Percentiles rank a stretch among this genome's conserved stretches.
phyloP scores from a whole-genome alignment of 2,113 vertebrate species.

The Parus major region DNA sequence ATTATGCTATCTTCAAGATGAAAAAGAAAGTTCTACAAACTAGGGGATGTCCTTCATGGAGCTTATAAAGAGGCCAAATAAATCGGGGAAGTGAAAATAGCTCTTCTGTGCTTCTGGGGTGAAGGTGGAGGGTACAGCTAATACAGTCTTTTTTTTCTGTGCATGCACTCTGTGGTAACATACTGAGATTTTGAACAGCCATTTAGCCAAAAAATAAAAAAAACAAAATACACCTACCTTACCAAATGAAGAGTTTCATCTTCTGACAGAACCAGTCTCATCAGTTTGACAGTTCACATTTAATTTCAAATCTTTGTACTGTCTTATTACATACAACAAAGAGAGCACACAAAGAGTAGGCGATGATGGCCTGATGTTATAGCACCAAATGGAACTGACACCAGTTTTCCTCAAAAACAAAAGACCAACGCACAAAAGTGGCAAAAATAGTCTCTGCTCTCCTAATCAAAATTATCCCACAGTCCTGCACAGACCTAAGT shows the following conservation, averaged over 20 bases:
- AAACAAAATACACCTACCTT: neutral
- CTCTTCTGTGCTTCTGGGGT: neutral
- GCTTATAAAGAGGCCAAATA: neutral
- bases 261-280: neutral
- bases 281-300: constrained; percentile 26
- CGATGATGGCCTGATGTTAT: neutral
- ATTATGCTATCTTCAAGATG: neutral
- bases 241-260: neutral
- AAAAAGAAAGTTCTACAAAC: neutral
- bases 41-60: neutral
- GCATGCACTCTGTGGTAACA: neutral
- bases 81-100: neutral
- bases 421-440: neutral
- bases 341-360: neutral
- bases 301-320: neutral
- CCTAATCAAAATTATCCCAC: neutral
- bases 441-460: neutral
- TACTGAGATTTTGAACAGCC: neutral
- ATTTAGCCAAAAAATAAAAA: neutral
- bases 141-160: neutral
- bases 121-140: neutral
- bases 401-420: neutral
- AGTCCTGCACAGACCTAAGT: neutral
- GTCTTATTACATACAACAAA: neutral
- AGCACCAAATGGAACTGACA: neutral